A percentile compares a stretch with the other conserved stretches of the same genome.
phyloP scores from a whole-genome alignment of 1,140 invertebrate genomes.

The Schlechtendalia chinensis region DNA sequence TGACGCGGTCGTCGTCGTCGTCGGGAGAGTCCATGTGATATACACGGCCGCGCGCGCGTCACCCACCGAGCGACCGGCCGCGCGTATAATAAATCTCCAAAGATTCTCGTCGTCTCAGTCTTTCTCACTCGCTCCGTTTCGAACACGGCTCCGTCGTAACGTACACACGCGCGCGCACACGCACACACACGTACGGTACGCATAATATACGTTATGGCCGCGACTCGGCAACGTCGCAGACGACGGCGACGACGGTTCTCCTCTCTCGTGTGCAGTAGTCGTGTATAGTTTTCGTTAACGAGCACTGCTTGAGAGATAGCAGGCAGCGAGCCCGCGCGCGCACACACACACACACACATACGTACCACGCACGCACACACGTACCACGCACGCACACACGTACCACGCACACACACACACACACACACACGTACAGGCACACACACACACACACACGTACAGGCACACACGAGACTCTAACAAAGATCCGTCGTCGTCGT shows the following conservation, averaged over 20 bases:
- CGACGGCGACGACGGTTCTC: constrained; percentile 17
- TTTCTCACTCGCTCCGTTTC: neutral
- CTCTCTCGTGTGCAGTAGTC: constrained; percentile 40
- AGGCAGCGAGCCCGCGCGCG: neutral
- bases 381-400: no score
- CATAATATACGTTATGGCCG: neutral
- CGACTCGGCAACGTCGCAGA: constrained; percentile 34
- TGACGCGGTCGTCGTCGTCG: neutral
- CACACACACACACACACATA: neutral
- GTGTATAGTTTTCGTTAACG: constrained; percentile 49
- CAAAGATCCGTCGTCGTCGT: constrained; percentile 42
- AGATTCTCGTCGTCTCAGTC: constrained; percentile 39
- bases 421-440: neutral
- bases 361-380: no score
- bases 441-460: neutral
- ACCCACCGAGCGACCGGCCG: constrained; percentile 31
- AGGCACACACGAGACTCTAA: neutral
- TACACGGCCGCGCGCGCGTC: neutral
- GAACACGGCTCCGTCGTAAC: neutral
- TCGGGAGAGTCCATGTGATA: constrained; percentile 32
- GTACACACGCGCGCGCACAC: neutral
- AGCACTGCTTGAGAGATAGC: constrained; percentile 45
- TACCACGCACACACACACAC: neutral
- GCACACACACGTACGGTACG: neutral
- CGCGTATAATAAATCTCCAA: constrained; percentile 44